Percentiles rank a stretch among this genome's conserved stretches.
phyloP scores from a whole-genome alignment of 2,797 vertebrate species.

The Typhlichthys subterraneus region DNA sequence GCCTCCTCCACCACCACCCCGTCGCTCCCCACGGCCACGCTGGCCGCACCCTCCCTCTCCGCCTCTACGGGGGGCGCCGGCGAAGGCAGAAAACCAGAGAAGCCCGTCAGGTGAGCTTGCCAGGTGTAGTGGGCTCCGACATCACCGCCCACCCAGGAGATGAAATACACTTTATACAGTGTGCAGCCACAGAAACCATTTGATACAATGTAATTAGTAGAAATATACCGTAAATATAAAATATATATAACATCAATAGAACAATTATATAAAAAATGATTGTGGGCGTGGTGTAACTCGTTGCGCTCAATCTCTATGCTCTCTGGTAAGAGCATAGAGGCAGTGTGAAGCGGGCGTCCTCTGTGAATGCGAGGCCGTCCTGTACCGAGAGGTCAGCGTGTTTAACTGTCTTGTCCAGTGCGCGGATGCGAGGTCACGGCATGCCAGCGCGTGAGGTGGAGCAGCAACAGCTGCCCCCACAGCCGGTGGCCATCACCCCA shows the following conservation, averaged over 20 bases:
- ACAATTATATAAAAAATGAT: too few species aligned
- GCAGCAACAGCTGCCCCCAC: conserved; percentile 68
- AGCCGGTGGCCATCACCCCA: conserved; percentile 58
- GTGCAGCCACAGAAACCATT: background rate
- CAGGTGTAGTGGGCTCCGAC: background rate
- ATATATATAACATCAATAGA: too few species aligned
- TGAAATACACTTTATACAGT: background rate
- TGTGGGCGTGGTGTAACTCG: too few species aligned
- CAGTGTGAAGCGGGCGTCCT: too few species aligned
- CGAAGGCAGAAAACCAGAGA: conserved; percentile 73
- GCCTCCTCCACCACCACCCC: conserved; percentile 79
- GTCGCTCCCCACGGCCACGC: conserved; percentile 67
- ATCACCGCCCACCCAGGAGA: background rate
- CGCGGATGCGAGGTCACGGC: conserved; percentile 86
- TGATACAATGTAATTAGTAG: too few species aligned
- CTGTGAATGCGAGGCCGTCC: too few species aligned
- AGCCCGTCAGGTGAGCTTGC: conserved; percentile 74
- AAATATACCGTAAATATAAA: too few species aligned
- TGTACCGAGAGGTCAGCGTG: too few species aligned
- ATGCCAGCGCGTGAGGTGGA: conserved; percentile 70
- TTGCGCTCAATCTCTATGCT: too few species aligned
- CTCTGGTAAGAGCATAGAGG: too few species aligned
- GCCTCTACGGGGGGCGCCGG: conserved; percentile 65
- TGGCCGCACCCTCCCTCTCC: conserved; percentile 62
- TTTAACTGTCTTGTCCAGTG: conserved; percentile 59